Evolutionary conservation across 1,140 invertebrate genomes (phyloP).

Genomic region (Meloidogyne chitwoodi): DNA sequence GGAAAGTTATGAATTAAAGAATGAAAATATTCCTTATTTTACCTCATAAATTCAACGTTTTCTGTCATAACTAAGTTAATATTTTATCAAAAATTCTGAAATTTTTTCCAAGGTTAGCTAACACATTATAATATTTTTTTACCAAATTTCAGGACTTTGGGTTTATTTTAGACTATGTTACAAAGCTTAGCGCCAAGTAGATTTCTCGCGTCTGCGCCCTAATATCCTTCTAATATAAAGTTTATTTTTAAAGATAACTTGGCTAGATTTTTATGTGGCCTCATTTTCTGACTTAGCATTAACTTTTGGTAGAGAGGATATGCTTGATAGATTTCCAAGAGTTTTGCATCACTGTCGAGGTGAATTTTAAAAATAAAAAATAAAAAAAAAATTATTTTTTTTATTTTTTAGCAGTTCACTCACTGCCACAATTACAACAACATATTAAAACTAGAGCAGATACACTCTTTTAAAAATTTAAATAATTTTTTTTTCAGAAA

Average conservation of each 20-base stretch:
- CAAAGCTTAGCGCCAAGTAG: not conserved
- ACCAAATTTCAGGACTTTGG: not conserved
- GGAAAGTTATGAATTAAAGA: too few relatives aligned
- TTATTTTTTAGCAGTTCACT: slow-evolving; percentile 19
- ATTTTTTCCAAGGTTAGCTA: not conserved
- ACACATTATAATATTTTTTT: not conserved
- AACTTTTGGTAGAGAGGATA: slow-evolving; percentile 32
- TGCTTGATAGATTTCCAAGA: slow-evolving; percentile 36
- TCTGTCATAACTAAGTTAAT: too few relatives aligned
- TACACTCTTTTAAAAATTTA: slow-evolving; percentile 29
- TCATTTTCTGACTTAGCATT: slow-evolving; percentile 36
- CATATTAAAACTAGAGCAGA: slow-evolving; percentile 42
- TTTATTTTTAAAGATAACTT: slow-evolving; percentile 25
- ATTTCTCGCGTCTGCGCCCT: too few relatives aligned
- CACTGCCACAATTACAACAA: slow-evolving; percentile 42
- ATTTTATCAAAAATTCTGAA: not conserved
- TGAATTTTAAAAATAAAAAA: not conserved
- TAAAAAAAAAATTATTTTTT: too few relatives aligned
- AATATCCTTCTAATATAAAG: slow-evolving; percentile 28
- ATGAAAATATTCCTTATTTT: too few relatives aligned
- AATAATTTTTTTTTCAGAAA: not conserved
- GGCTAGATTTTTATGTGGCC: slow-evolving; percentile 42
- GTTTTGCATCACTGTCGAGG: slow-evolving; percentile 32
- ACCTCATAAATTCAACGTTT: too few relatives aligned
- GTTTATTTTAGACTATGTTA: not conserved